These are phyloP conservation scores for Bujurquina vittata DNA, from an alignment of 2,113 vertebrate genomes.

Conservation along the genomic window DNA sequence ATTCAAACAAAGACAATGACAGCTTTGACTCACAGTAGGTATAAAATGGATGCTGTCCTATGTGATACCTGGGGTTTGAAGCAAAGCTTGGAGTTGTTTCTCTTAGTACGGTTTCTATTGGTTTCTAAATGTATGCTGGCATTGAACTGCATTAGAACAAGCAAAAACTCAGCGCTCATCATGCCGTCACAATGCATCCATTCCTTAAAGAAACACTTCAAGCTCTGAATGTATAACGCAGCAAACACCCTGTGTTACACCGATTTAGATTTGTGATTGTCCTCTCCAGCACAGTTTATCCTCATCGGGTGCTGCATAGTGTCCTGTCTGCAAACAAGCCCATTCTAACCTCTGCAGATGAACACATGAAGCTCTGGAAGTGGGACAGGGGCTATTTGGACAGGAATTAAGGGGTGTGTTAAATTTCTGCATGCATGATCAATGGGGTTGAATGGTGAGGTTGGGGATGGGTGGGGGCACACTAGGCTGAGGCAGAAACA, in stretches of 20 bases:
- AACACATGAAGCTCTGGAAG: constrained; percentile 66
- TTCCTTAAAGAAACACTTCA: not conserved
- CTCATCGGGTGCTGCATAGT: constrained; percentile 16
- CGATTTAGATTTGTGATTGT: constrained; percentile 32
- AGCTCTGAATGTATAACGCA: constrained; percentile 4
- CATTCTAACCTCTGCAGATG: constrained; percentile 43
- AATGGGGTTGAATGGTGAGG: constrained; percentile 77
- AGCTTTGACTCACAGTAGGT: constrained; percentile 26
- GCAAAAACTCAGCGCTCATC: not conserved
- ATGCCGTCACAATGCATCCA: not conserved
- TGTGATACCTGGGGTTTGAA: not conserved
- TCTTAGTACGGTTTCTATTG: not conserved
- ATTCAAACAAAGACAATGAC: constrained; percentile 57
- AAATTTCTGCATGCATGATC: constrained; percentile 85
- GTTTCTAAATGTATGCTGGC: not conserved
- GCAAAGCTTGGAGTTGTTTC: constrained; percentile 20
- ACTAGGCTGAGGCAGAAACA: constrained; percentile 39
- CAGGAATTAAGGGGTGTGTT: constrained; percentile 79
- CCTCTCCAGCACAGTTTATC: constrained; percentile 22
- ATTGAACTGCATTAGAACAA: not conserved
- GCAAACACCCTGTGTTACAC: not conserved
- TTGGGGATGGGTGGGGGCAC: constrained; percentile 10
- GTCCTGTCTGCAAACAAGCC: constrained; percentile 45
- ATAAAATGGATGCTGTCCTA: not conserved
- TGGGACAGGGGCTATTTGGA: constrained; percentile 75